Percentiles rank a stretch among this genome's conserved stretches.
These are phyloP conservation scores for Psittacula echo DNA, from an alignment of 2,797 vertebrate genomes.

Conservation along the genomic window DNA sequence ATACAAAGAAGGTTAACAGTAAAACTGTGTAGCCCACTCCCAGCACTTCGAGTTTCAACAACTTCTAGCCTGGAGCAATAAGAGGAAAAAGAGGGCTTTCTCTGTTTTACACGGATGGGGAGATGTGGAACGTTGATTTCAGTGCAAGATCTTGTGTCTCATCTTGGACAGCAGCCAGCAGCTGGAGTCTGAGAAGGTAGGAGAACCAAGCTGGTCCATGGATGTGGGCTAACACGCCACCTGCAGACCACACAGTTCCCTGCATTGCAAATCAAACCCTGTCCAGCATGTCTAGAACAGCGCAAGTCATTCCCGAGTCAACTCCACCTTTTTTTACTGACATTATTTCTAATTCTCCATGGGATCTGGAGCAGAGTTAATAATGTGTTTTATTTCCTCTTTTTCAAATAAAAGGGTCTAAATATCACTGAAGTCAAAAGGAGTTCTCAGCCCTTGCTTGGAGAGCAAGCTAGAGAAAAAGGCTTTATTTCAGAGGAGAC, in stretches of 20 bases:
- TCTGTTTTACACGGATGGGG: not conserved
- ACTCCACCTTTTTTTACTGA: not conserved
- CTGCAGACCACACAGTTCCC: not conserved
- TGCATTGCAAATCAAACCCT: not conserved
- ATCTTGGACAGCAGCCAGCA: not conserved
- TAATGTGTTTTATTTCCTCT: not conserved
- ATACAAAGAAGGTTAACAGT: not conserved
- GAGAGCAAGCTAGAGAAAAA: not conserved
- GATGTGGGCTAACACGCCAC: not conserved
- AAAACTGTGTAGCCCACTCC: not conserved
- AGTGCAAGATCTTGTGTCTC: not conserved
- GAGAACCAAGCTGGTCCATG: not conserved
- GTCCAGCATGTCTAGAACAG: not conserved
- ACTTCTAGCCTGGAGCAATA: not conserved
- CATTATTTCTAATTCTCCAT: not conserved
- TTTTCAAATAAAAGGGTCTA: not conserved
- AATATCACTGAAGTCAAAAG: not conserved
- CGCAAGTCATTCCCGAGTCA: rapidly evolving
- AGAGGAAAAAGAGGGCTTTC: not conserved
- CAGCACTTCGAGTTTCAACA: not conserved
- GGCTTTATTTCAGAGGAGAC: not conserved
- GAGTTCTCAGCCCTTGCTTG: not conserved
- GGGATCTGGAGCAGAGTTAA: not conserved
- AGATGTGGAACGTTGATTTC: not conserved
- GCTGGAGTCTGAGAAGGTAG: not conserved